These are phyloP conservation scores for Malurus melanocephalus DNA, from an alignment of 2,113 vertebrate species.

Conservation along the genomic window DNA sequence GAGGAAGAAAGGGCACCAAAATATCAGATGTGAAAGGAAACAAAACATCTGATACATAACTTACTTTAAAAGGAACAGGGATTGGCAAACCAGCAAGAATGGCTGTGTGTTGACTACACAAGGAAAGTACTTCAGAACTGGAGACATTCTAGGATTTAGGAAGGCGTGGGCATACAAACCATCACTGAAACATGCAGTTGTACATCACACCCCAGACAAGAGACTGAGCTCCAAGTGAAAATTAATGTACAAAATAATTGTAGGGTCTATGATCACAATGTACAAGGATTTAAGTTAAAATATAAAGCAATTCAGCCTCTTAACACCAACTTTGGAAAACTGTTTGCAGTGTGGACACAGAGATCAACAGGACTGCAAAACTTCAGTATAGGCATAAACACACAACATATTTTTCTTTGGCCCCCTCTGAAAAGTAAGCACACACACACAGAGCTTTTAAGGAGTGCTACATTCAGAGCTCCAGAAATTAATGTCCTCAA, in stretches of 20 bases:
- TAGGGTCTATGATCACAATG: background rate
- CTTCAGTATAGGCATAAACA: background rate
- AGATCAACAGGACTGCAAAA: background rate
- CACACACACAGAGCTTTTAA: background rate
- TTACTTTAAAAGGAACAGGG: background rate
- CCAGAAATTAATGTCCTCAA: background rate
- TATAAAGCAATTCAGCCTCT: background rate
- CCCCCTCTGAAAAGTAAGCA: background rate
- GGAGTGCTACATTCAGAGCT: background rate
- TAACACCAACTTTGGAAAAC: background rate
- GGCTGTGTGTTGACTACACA: background rate
- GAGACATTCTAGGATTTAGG: background rate
- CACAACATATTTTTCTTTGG: background rate
- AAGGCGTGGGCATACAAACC: background rate
- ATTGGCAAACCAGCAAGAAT: background rate
- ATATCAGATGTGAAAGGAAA: background rate
- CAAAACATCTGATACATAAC: background rate
- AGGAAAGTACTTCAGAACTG: background rate
- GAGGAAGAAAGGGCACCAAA: background rate
- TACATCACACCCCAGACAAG: background rate
- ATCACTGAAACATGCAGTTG: background rate
- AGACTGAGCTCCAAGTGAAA: background rate
- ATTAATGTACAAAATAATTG: background rate
- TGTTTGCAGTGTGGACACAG: background rate
- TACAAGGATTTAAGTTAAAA: background rate